These are phyloP conservation scores for Grallaria varia DNA, from an alignment of 2,113 vertebrate species.

Conservation along the genomic window DNA sequence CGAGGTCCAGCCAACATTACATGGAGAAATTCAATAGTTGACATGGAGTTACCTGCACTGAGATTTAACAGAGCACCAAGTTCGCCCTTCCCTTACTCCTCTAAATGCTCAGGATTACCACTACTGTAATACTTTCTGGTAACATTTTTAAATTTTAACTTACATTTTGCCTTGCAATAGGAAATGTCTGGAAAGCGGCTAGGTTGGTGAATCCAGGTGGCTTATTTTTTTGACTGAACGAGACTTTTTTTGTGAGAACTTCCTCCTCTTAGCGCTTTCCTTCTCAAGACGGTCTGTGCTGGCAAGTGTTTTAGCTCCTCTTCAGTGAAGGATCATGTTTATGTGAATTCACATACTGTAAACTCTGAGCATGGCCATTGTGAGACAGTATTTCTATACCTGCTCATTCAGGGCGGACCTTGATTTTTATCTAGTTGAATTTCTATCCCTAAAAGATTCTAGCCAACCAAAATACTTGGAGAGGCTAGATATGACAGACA, in stretches of 20 bases:
- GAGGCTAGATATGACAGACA: background rate
- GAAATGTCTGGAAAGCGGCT: background rate
- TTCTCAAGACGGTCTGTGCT: background rate
- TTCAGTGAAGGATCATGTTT: background rate
- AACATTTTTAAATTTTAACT: background rate
- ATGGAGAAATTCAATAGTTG: background rate
- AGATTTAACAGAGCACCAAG: background rate
- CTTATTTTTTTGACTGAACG: background rate
- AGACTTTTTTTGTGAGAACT: background rate
- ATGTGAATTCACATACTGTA: background rate
- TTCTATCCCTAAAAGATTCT: background rate
- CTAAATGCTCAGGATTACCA: background rate
- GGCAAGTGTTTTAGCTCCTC: background rate
- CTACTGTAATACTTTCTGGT: background rate
- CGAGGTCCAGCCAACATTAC: accelerated
- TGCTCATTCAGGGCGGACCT: background rate
- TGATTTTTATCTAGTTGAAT: background rate
- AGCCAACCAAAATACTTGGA: background rate
- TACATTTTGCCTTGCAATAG: background rate
- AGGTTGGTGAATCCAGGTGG: background rate
- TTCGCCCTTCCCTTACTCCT: background rate
- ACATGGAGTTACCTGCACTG: background rate
- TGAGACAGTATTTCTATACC: background rate
- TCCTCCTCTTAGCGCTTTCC: background rate
- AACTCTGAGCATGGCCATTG: background rate